phyloP scores from a whole-genome alignment of 2,797 vertebrate species.

The Gastrophryne carolinensis region DNA sequence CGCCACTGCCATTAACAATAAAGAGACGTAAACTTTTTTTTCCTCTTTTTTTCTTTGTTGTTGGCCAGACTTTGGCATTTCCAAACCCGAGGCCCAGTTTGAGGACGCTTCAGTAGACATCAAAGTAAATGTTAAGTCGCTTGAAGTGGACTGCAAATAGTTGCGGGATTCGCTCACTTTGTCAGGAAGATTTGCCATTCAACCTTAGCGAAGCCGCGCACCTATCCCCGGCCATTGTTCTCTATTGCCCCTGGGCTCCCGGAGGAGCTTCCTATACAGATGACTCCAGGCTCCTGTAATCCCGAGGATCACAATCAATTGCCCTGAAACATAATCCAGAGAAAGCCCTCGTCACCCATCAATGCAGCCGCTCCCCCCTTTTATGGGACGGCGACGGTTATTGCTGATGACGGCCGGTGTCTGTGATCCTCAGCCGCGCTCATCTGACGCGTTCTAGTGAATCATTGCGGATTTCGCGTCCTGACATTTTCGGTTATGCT shows the following conservation, averaged over 20 bases:
- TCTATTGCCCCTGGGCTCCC: slow-evolving; percentile 42
- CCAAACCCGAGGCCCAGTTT: slow-evolving; percentile 38
- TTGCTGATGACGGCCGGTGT: neutral
- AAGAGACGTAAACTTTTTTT: slow-evolving; percentile 38
- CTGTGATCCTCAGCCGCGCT: neutral
- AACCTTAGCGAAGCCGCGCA: slow-evolving; percentile 44
- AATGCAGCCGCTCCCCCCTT: slow-evolving; percentile 17
- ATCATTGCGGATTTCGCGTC: neutral
- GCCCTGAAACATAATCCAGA: slow-evolving; percentile 46
- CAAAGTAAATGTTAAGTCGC: slow-evolving; percentile 50
- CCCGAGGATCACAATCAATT: slow-evolving; percentile 46
- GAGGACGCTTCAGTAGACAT: slow-evolving; percentile 51
- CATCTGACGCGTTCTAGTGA: neutral
- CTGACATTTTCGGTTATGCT: neutral
- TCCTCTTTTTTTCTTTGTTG: slow-evolving; percentile 39
- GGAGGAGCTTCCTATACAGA: slow-evolving; percentile 47
- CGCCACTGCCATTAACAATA: too few species aligned
- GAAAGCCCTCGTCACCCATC: slow-evolving; percentile 28
- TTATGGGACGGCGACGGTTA: neutral
- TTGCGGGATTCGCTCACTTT: slow-evolving; percentile 49
- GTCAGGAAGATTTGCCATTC: slow-evolving; percentile 50
- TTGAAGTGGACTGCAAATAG: slow-evolving; percentile 52
- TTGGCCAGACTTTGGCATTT: slow-evolving; percentile 48
- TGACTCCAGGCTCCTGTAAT: slow-evolving; percentile 46
- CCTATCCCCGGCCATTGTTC: slow-evolving; percentile 42